A percentile compares a stretch with the other conserved stretches of the same genome.
Conservation (phyloP, 1,140 invertebrate genomes). For the Pogonomyrmex californicus region DNA sequence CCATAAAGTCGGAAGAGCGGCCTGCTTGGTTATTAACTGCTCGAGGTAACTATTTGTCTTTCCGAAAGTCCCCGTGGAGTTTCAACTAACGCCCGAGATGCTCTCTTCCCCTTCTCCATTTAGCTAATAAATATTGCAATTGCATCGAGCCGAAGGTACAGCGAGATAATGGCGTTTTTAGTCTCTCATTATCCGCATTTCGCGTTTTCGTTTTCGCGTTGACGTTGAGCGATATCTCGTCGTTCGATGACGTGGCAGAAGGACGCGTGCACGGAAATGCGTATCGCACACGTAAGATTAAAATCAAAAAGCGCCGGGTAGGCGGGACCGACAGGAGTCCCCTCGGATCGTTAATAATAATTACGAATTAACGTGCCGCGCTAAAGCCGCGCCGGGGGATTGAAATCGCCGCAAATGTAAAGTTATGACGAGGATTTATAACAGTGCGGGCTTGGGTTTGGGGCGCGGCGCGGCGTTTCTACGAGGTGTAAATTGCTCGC, state of each 20-base stretch:
- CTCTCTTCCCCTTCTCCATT: conserved; percentile 18
- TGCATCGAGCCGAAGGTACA: conserved; percentile 64
- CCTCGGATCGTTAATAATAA: conserved; percentile 84
- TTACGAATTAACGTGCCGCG: conserved; percentile 82
- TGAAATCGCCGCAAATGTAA: conserved; percentile 84
- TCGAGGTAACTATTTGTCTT: conserved; percentile 71
- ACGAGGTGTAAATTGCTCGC: conserved; percentile 67
- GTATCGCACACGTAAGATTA: conserved; percentile 51
- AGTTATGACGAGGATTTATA: conserved; percentile 84
- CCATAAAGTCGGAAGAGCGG: conserved; percentile 44
- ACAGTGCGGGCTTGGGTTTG: conserved; percentile 22
- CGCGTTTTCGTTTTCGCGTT: conserved; percentile 38
- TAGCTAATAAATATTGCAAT: conserved; percentile 78
- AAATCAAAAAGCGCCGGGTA: conserved; percentile 56
- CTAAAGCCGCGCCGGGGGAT: conserved; percentile 80
- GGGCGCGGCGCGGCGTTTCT: conserved; percentile 8
- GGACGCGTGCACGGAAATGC: conserved; percentile 4
- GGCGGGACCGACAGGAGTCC: conserved; percentile 29
- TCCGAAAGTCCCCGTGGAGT: conserved; percentile 54
- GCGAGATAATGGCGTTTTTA: conserved; percentile 69
- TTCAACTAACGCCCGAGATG: conserved; percentile 33
- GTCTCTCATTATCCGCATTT: conserved; percentile 50
- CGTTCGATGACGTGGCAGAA: conserved; percentile 59
- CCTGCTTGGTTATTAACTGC: conserved; percentile 54
- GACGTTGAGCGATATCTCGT: conserved; percentile 69